Percentiles rank a stretch among this genome's conserved stretches.
phyloP scores from a whole-genome alignment of 1,140 invertebrate species.

The Trigoniulus corallinus region DNA sequence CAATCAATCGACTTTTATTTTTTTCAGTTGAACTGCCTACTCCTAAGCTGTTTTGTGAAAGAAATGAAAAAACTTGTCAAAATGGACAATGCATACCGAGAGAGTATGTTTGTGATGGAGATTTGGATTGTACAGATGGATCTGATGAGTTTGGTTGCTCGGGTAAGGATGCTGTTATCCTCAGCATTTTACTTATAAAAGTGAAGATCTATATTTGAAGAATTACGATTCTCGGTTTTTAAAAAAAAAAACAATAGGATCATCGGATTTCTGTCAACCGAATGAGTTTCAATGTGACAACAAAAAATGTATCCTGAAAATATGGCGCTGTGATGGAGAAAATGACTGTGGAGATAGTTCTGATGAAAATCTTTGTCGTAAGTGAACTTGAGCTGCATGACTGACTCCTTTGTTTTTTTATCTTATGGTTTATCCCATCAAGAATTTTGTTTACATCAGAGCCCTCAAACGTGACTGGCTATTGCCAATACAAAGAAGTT shows the following conservation, averaged over 20 bases:
- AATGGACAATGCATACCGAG: slow-evolving; percentile 81
- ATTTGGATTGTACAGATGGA: slow-evolving; percentile 60
- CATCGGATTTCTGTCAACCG: slow-evolving; percentile 52
- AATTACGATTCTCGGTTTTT: no score
- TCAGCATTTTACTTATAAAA: neutral
- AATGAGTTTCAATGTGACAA: slow-evolving; percentile 82
- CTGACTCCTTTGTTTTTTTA: neutral
- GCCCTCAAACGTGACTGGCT: slow-evolving; percentile 25
- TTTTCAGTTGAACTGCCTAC: slow-evolving; percentile 20
- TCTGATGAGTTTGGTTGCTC: slow-evolving; percentile 81
- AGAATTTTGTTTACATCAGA: neutral
- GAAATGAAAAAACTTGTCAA: slow-evolving; percentile 70
- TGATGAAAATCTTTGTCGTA: slow-evolving; percentile 49
- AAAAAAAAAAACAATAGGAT: neutral
- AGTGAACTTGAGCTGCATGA: no score
- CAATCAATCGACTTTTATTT: no score
- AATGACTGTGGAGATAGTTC: slow-evolving; percentile 85
- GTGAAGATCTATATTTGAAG: neutral
- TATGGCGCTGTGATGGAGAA: slow-evolving; percentile 82
- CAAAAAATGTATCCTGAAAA: slow-evolving; percentile 72
- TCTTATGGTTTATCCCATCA: neutral
- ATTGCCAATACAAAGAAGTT: slow-evolving; percentile 65
- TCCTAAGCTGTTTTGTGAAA: slow-evolving; percentile 41
- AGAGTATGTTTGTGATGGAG: slow-evolving; percentile 60
- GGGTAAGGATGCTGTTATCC: neutral